Evolutionary conservation across 2,797 vertebrate species (phyloP).

Genomic region (Anabas testudineus): DNA sequence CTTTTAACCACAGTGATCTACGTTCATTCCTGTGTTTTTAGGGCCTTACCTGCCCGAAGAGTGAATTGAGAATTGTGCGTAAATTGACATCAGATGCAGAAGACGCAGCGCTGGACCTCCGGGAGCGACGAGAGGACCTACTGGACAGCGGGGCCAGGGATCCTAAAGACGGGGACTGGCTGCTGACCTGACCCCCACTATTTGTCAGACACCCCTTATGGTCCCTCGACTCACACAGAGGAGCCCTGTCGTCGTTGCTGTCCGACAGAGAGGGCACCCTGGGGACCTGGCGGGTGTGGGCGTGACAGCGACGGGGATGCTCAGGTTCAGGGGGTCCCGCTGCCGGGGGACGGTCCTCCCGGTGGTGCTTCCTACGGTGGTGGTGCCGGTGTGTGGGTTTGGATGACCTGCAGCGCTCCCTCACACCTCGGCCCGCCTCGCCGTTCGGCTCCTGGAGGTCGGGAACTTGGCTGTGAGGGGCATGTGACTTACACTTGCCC

Average conservation of each 20-base stretch:
- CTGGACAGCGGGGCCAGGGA: conserved; percentile 84
- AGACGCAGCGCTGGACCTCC: conserved; percentile 84
- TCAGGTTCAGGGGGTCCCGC: conserved; percentile 49
- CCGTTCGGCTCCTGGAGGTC: conserved; percentile 76
- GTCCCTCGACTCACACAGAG: conserved; percentile 76
- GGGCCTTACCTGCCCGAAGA: conserved; percentile 95
- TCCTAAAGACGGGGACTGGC: conserved; percentile 78
- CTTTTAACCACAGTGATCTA: not conserved
- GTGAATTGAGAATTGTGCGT: conserved; percentile 92
- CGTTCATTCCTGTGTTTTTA: not conserved
- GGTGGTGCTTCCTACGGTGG: conserved; percentile 79
- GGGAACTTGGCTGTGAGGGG: conserved; percentile 66
- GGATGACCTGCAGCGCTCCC: conserved; percentile 77
- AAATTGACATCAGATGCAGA: conserved; percentile 87
- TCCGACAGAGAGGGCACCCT: conserved; percentile 79
- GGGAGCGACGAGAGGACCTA: conserved; percentile 85
- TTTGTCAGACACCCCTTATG: conserved; percentile 67
- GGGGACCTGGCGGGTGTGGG: conserved; percentile 70
- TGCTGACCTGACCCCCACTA: conserved; percentile 64
- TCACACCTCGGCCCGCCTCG: conserved; percentile 63
- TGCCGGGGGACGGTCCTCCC: conserved; percentile 68
- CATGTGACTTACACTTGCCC: conserved; percentile 75
- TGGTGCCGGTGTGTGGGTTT: conserved; percentile 81
- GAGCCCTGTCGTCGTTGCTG: conserved; percentile 81
- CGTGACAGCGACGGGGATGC: conserved; percentile 62